Evolutionary conservation across 1,140 invertebrate species (phyloP), one percentile per base, ranked within the genome.

Genomic region (Scylla paramamosain): DNA sequence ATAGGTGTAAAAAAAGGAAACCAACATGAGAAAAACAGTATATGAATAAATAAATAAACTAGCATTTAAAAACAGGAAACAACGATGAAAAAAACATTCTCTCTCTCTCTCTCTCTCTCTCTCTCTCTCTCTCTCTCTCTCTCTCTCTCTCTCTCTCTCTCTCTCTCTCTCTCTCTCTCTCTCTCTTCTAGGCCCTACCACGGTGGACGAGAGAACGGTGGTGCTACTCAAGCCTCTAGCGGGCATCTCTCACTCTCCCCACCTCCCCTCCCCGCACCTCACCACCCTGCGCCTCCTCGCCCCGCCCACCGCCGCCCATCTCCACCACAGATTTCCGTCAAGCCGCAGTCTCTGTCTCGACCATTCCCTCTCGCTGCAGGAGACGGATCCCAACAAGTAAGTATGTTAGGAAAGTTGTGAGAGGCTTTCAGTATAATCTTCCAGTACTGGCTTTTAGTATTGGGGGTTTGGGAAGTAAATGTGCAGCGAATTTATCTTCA

Each of bases 181-280:
- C 39, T 2, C 16, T 4, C 52, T 0, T 12, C 0, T 1, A 77
- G 67, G 25, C n/a, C 7, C 12, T 20, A 77, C 16, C 8, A 77
- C n/a, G 46, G 89, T 52, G n/a, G 89, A 91, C 45, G 89, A 91
- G 25, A 91, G 89, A 46, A 91, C 89, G n/a, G 59, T 32, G 89
- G 46, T 87, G 39, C 31, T 91, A 6, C 8, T 91, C n/a, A 91
- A 59, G 48, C 89, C 89, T n/a, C 25, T 59, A 8, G n/a, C n/a
- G 8, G 67, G 20, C 20, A 25, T 77, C 67, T 20, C 52, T 20
- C 52, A 59, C 52, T 12, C 12, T 20, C 52, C 52, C 12, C 52
- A 59, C 52, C 39, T 39, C 39, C 52, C 2, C 2, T 25, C 20
- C 25, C 67, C 67, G 0, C 67, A 77, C 67, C 67, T 77, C 67